Base-by-base conservation (phyloP, 2,113 vertebrate species). In the Chionis minor region DNA sequence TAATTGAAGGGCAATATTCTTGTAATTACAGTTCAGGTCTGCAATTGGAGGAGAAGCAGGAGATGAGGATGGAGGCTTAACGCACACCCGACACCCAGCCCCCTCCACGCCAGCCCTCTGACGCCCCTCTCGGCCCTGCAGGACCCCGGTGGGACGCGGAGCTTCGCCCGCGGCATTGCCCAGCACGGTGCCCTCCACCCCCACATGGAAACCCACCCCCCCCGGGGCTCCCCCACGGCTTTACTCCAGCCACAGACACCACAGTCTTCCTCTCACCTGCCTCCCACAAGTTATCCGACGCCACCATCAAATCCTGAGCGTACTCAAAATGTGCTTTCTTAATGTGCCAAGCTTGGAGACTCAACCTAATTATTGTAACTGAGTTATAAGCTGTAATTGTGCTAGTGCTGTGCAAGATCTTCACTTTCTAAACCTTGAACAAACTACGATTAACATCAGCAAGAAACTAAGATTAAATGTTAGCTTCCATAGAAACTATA, bases 21-120 rank as follows among this genome's bases (percentile, higher is more conserved):
- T 21, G 7, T 35, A 54, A 65, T 18, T 44, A 30, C 5, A 1
- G 33, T 59, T 56, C 49, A 45, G 79, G 42, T 35, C 7, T 9
- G 79, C 22, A 4, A 1, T 12, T 73, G 52, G 16, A 67, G 32
- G 16, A 67, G 35, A 52, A 33, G 55, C 5, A 7, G 5, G 3
- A 28, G 49, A 59, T 4, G 14, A 54, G 67, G 69, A 58, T 0
- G 8, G 0, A 0, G 38, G 28, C 28, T n/a, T 0, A 2, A 58
- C 42, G 45, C 42, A 13, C 1, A 22, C 12, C 35, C 0, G 0
- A 28, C 24, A 18, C 72, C 11, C 4, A 6, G 49, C 49, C 16
- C 49, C 49, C 49, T 23, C 47, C 47, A 49, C 21, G 22, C 49
- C 49, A 49, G 5, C 49, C 49, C 49, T 23, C 21, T 12, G 49